Conservation (phyloP, 2,888 invertebrate genomes). For the Scaeva pyrastri region DNA sequence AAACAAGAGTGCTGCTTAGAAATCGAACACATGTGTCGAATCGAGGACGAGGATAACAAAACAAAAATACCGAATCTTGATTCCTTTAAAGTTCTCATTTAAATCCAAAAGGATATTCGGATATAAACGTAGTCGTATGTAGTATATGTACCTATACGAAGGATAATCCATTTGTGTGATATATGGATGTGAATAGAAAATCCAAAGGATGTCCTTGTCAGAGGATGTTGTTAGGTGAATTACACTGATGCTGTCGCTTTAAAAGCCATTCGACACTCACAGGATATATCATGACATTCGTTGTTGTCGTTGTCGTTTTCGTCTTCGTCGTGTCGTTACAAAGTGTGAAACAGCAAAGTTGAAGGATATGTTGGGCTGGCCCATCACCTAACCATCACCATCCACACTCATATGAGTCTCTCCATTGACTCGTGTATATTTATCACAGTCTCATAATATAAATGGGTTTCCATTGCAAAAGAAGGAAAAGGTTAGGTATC, state of each 20-base stretch:
- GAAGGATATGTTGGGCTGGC: conserved; percentile 43
- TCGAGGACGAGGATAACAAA: background rate
- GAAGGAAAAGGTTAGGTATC: conserved; percentile 34
- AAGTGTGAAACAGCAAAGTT: conserved; percentile 65
- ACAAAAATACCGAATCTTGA: conserved; percentile 12
- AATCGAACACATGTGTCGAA: conserved; percentile 57
- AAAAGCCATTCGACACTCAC: conserved; percentile 18
- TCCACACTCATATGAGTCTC: conserved; percentile 20
- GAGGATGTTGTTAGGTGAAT: conserved; percentile 56
- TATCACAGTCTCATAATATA: conserved; percentile 23
- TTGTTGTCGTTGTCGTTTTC: background rate
- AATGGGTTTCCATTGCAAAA: conserved; percentile 34
- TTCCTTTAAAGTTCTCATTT: conserved; percentile 61
- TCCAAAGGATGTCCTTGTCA: conserved; percentile 52
- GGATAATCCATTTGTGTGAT: conserved; percentile 72
- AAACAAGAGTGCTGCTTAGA: conserved; percentile 4
- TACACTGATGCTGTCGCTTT: conserved; percentile 52
- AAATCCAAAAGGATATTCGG: conserved; percentile 53
- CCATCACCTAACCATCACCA: background rate
- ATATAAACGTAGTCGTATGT: conserved; percentile 8
- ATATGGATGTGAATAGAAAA: conserved; percentile 43
- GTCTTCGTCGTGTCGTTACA: conserved; percentile 24
- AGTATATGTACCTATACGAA: conserved; percentile 7
- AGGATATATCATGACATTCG: conserved; percentile 45
- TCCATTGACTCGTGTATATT: conserved; percentile 47